Conservation (phyloP, 2,113 vertebrate genomes). For the Halcyon malimbica region DNA sequence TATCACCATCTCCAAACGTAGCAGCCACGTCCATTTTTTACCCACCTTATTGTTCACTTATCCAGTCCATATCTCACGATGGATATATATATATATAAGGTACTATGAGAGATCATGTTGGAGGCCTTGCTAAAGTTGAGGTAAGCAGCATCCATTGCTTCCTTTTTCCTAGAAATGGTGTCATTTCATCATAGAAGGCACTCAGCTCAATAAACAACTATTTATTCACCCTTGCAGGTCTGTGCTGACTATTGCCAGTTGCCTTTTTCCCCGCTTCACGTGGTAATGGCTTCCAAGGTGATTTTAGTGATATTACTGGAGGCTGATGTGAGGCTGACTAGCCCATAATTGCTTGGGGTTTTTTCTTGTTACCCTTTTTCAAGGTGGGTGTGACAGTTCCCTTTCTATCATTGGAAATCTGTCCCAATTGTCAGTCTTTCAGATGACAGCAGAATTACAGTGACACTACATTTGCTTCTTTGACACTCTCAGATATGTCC, state of each 20-base stretch:
- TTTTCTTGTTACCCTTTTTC: neutral
- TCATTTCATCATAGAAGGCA: neutral
- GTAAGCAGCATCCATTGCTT: fast-evolving
- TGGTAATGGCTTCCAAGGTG: neutral
- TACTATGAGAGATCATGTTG: neutral
- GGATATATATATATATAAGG: neutral
- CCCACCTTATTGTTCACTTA: neutral
- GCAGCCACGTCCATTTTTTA: neutral
- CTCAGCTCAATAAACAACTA: too few species aligned
- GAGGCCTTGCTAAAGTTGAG: neutral
- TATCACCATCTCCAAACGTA: neutral
- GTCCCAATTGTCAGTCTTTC: neutral
- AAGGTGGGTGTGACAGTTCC: neutral
- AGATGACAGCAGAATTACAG: neutral
- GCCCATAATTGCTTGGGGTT: neutral
- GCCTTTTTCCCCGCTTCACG: neutral
- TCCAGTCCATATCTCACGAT: neutral
- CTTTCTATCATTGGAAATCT: neutral
- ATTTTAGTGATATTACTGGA: neutral
- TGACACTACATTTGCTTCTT: neutral
- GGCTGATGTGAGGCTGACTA: neutral
- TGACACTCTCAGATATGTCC: neutral
- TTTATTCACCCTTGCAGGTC: neutral
- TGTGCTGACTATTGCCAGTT: neutral
- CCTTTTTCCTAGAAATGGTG: neutral